Base-by-base conservation (phyloP, 2,888 invertebrate genomes). In the Stramonita haemastoma region DNA sequence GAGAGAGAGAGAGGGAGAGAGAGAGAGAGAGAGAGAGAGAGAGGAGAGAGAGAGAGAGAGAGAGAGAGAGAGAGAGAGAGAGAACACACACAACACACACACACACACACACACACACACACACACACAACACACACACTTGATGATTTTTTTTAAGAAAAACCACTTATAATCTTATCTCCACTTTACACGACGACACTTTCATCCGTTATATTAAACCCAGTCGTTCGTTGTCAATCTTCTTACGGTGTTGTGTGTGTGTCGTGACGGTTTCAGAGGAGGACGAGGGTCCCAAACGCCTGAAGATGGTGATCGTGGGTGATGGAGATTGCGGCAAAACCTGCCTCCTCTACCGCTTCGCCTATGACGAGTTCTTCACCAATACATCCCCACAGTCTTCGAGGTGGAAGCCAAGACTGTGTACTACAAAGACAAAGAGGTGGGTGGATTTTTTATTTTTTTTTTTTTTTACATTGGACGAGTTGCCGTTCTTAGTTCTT, bases 291-390 rank as follows among this genome's bases (percentile, higher is more conserved):
- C 81, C 46, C 22, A 36, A 60, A 5, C 87, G 90, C 70, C 87
- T 87, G 36, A 91, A 91, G 89, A 88, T 91, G 87, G 91, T 91
- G 83, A 86, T 91, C 19, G 91, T 91, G 0, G 91, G 91, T 0
- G 91, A 91, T 60, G 91, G 91, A 1, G 91, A 91, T 34, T 91
- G 91, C 70, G 91, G 91, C 46, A 91, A 91, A 87, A 91, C 91
- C 1, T 90, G 89, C 56, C 90, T 91, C 19, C 89, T 91, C 46
- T 83, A 90, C 46, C 88, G 91, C 36, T 91, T 91, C 60, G 32
- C 87, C 32, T 73, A 77, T 8, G 89, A 87, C 32, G 84, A 79
- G 32, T 90, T 89, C 86, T 83, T 36, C 87, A 87, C 66, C 34
- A 60, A 6, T 90, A 90, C 83, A 86, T 89, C 36, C 90, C 90